Conservation (phyloP, 53 echinoderm and acorn worm species). For the Crossaster papposus region DNA sequence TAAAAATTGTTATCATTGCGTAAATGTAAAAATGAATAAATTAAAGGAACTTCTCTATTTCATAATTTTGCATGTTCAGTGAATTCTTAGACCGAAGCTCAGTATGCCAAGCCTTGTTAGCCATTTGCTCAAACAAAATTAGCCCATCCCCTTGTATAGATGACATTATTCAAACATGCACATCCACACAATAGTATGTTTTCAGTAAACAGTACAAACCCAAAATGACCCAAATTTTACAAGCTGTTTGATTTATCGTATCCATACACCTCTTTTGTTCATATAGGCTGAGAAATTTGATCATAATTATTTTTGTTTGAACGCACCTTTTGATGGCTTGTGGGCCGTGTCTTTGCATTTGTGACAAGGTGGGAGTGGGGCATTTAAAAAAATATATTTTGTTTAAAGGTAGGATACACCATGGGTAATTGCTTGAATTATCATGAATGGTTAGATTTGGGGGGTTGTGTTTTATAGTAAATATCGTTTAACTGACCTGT, state of each 20-base stretch:
- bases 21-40: too few species aligned
- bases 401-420: too few species aligned
- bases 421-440: too few species aligned
- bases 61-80: too few species aligned
- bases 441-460: too few species aligned
- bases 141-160: not conserved
- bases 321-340: not conserved
- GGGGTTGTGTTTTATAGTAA: too few species aligned
- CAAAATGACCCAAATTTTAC: not conserved
- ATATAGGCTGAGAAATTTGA: not conserved
- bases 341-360: slow-evolving; percentile 2
- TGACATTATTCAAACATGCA: not conserved
- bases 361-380: not conserved
- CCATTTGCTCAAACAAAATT: not conserved
- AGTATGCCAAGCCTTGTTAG: too few species aligned
- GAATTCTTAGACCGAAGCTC: too few species aligned
- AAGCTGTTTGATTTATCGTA: not conserved
- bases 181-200: not conserved
- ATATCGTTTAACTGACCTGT: too few species aligned
- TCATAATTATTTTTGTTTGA: slow-evolving; percentile 3
- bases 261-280: not conserved
- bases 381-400: too few species aligned
- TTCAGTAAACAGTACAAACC: not conserved
- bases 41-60: too few species aligned
- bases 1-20: too few species aligned